Base-by-base conservation (phyloP, 2,888 invertebrate species). In the Brachypalpus laphriformis region DNA sequence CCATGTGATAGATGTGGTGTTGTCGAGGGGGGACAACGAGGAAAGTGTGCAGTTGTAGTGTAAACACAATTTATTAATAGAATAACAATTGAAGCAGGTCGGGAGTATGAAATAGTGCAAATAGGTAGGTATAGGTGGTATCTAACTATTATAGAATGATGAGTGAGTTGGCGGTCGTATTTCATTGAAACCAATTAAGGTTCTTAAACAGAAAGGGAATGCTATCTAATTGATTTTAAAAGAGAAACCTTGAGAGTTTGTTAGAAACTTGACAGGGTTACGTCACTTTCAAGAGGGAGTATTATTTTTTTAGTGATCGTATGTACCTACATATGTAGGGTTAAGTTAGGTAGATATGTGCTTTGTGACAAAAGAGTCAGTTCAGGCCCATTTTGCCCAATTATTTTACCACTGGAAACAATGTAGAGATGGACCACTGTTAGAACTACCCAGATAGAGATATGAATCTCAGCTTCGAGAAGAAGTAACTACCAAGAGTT, bases 71-170 rank as follows among this genome's bases (percentile, higher is more conserved):
- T 57, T 54, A 42, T 54, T 72, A 51, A 68, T 61, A 22, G 51
- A 51, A 34, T 28, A 61, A 61, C 56, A 70, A 51, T 70, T 77
- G 68, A 54, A 68, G 76, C 59, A 76, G 76, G 76, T 76, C 76
- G 40, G 20, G 68, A 4, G 5, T 16, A 49, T 14, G 16, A 14
- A 25, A 22, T 47, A 47, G 9, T 47, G 9, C 18, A 18, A 45
- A 45, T 18, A 18, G 4, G 14, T 14, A n/a, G 2, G 14, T 25
- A 5, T 25, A 25, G 25, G 5, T 25, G 25, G 25, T 25, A 25
- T 2, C n/a, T n/a, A n/a, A n/a, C n/a, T n/a, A 25, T 25, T n/a
- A 5, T 6, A 40, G 14, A 40, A 6, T 40, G n/a, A 40, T 34
- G n/a, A 14, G 40, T 14, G 14, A 4, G 42, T 47, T 11, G 47